A percentile compares a stretch with the other conserved stretches of the same genome.
phyloP scores from a whole-genome alignment of 2,888 invertebrate species.

The Glaucopsyche alexis region DNA sequence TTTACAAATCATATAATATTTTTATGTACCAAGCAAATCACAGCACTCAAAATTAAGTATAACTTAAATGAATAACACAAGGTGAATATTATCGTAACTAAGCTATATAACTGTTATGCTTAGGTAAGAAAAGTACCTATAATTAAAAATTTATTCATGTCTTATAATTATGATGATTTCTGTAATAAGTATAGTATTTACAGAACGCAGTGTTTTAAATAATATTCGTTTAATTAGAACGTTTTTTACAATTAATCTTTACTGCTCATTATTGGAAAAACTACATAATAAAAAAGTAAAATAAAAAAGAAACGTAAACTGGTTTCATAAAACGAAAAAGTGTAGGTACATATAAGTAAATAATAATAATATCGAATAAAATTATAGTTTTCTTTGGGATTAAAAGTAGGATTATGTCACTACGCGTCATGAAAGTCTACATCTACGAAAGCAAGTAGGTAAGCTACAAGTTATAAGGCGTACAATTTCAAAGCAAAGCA shows the following conservation, averaged over 20 bases:
- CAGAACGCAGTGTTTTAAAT: not conserved
- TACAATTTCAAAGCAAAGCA: constrained; percentile 60
- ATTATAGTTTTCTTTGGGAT: constrained; percentile 13
- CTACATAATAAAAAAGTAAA: too few relatives aligned
- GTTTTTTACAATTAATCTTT: not conserved
- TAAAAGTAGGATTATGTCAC: constrained; percentile 32
- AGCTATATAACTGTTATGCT: too few relatives aligned
- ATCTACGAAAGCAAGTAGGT: constrained; percentile 59
- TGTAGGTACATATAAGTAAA: not conserved
- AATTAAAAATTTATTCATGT: not conserved
- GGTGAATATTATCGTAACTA: too few relatives aligned
- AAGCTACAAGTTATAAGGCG: constrained; percentile 47
- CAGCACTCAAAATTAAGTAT: not conserved
- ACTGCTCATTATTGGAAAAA: not conserved
- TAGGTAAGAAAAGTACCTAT: too few relatives aligned
- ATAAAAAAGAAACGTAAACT: too few relatives aligned
- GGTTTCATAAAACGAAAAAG: not conserved
- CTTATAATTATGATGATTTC: not conserved
- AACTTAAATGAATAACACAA: too few relatives aligned
- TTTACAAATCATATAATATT: not conserved
- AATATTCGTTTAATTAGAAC: not conserved
- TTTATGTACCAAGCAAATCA: constrained; percentile 3
- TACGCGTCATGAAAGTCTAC: constrained; percentile 49
- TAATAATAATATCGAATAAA: not conserved
- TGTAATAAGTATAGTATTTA: not conserved